A percentile compares a stretch with the other conserved stretches of the same genome.
Conservation (phyloP, 1,140 invertebrate genomes). For the Leptinotarsa defecta region DNA sequence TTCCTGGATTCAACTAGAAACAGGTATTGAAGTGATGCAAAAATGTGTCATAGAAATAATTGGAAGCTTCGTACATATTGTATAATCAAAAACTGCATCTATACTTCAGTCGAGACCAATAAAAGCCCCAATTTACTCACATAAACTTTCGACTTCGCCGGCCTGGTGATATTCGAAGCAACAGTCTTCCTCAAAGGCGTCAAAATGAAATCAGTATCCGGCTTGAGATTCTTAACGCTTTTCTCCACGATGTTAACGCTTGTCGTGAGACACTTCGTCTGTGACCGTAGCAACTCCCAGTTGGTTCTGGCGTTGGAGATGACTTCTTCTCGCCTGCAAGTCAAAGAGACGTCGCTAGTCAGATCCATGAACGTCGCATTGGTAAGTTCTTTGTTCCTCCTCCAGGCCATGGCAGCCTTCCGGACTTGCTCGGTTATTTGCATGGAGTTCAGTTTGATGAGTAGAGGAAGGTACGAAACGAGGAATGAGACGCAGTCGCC, state of each 20-base stretch:
- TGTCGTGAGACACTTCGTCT: constrained; percentile 61
- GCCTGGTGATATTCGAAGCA: constrained; percentile 10
- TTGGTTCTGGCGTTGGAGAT: constrained; percentile 81
- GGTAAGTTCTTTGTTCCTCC: constrained; percentile 73
- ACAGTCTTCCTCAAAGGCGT: constrained; percentile 44
- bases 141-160: constrained; percentile 18
- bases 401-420: constrained; percentile 74
- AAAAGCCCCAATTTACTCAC: background rate
- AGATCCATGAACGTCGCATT: constrained; percentile 69
- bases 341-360: constrained; percentile 69
- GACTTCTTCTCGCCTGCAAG: constrained; percentile 72
- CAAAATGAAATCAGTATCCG: constrained; percentile 52
- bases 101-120: no score
- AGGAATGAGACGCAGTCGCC: constrained; percentile 79
- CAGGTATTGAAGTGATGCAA: no score
- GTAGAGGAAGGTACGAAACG: constrained; percentile 75
- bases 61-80: no score
- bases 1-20: no score
- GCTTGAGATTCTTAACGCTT: constrained; percentile 47
- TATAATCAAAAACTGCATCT: no score
- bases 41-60: no score
- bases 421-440: constrained; percentile 75
- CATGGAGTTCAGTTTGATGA: constrained; percentile 73
- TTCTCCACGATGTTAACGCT: constrained; percentile 36
- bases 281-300: constrained; percentile 74